Percentiles rank a stretch among this genome's conserved stretches.
Evolutionary conservation across 2,797 vertebrate species (phyloP).

Genomic region (Podargus strigoides): DNA sequence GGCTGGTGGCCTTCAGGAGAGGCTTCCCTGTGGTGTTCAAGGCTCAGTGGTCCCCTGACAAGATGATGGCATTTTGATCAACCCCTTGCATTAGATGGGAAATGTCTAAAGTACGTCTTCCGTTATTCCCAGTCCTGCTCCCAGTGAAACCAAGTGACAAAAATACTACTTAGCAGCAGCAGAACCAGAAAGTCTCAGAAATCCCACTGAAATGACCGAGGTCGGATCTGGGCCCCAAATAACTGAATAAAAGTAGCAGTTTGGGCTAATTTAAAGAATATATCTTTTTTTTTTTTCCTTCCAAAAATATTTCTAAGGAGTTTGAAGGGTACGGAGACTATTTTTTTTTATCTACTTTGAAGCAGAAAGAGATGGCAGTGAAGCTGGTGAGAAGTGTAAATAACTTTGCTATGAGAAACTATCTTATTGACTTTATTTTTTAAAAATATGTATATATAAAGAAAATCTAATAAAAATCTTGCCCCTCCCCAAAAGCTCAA

Average conservation of each 20-base stretch:
- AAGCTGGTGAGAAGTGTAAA: not conserved
- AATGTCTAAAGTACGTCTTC: not conserved
- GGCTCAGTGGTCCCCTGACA: not conserved
- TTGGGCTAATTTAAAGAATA: not conserved
- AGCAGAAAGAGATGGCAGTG: not conserved
- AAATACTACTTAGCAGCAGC: not conserved
- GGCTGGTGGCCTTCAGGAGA: not conserved
- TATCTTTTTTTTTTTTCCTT: not conserved
- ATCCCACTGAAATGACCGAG: not conserved
- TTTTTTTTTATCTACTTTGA: not conserved
- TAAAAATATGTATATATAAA: too few species aligned
- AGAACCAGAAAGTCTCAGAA: not conserved
- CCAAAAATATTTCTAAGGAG: not conserved
- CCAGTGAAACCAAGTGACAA: not conserved
- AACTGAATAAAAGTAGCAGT: not conserved
- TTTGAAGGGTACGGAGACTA: not conserved
- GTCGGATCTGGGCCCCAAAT: not conserved
- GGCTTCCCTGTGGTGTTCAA: not conserved
- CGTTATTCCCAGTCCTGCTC: not conserved
- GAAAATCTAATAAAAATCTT: not conserved
- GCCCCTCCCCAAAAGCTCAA: not conserved
- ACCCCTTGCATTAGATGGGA: not conserved
- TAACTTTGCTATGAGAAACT: not conserved
- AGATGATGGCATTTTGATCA: accelerated
- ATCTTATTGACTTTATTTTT: not conserved